Base-by-base conservation (phyloP, 2,797 vertebrate species). In the Cossypha niveicapilla region DNA sequence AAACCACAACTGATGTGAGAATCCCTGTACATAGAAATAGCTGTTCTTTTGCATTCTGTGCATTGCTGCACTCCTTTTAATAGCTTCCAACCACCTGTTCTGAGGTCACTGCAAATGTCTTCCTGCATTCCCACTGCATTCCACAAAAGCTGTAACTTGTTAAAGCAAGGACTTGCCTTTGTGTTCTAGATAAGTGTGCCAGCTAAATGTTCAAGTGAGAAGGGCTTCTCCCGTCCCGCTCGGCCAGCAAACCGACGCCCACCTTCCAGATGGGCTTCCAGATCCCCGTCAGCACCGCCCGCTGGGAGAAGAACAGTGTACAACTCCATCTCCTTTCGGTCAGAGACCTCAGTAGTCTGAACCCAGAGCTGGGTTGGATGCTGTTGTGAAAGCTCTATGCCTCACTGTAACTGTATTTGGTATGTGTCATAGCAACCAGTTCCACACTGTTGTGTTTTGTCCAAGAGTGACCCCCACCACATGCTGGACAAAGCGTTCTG, bases 211-310 rank as follows among this genome's bases (percentile, higher is more conserved):
- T 94, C 96, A 32, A 80, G 78, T 86, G 98, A 98, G 93, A 99
- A 98, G 97, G 98, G 97, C 92, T 99, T 99, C 97, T 98, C 98
- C 10, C 98, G 99, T 74, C 99, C 99, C 0, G 98, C 99, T 53
- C 97, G 98, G 91, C 99, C 99, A 76, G 98, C 99, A 88, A 99
- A 99, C 93, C 98, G 98, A 53, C 98, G 99, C 80, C 98, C 98
- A 34, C 99, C 99, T 42, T 99, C 99, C 72, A 98, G 99, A 94
- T 99, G 99, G 99, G 99, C 99, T 70, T 98, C 98, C 74, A 98
- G 98, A 65, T 98, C 97, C 9, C 98, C 98, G 0, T 98, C 98
- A 6, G 97, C 97, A 10, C 97, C 98, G 1, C 96, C 97, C 5
- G 86, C 96, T 56, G 70, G 96, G 75, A 93, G 94, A 85, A 97